These are phyloP conservation scores for Scelioninae gen. 1 DNA, from an alignment of 2,888 invertebrate species.

Conservation along the genomic window DNA sequence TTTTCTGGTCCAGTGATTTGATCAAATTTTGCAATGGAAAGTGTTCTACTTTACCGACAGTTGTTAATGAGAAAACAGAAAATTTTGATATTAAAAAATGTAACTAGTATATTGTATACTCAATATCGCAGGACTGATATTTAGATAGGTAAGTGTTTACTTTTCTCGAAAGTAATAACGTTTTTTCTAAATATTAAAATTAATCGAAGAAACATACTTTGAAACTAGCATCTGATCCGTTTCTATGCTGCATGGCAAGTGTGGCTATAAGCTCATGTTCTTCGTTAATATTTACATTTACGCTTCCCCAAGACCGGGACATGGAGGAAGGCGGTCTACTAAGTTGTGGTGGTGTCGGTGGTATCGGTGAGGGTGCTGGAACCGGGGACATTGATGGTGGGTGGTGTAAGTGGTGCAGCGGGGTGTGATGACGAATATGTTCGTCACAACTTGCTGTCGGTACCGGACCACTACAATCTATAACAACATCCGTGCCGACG, in stretches of 20 bases:
- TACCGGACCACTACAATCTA: slow-evolving; percentile 84
- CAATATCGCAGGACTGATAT: too few relatives aligned
- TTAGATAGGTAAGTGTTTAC: too few relatives aligned
- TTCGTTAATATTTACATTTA: slow-evolving; percentile 82
- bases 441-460: slow-evolving; percentile 84
- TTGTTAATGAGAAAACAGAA: too few relatives aligned
- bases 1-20: too few relatives aligned
- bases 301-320: slow-evolving; percentile 86
- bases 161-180: too few relatives aligned
- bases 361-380: slow-evolving; percentile 88
- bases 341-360: slow-evolving; percentile 87
- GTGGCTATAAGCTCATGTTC: slow-evolving; percentile 84
- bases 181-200: too few relatives aligned
- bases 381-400: slow-evolving; percentile 74
- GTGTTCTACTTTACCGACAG: too few relatives aligned
- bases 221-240: slow-evolving; percentile 93
- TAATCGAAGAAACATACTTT: slow-evolving; percentile 86
- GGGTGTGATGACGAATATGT: slow-evolving; percentile 80
- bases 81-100: too few relatives aligned
- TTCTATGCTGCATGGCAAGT: slow-evolving; percentile 87
- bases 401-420: slow-evolving; percentile 74
- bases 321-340: slow-evolving; percentile 85
- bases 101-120: too few relatives aligned
- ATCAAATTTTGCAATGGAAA: too few relatives aligned
- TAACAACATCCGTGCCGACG: slow-evolving; percentile 81